phyloP scores from a whole-genome alignment of 2,113 vertebrate genomes.

The Channa argus region DNA sequence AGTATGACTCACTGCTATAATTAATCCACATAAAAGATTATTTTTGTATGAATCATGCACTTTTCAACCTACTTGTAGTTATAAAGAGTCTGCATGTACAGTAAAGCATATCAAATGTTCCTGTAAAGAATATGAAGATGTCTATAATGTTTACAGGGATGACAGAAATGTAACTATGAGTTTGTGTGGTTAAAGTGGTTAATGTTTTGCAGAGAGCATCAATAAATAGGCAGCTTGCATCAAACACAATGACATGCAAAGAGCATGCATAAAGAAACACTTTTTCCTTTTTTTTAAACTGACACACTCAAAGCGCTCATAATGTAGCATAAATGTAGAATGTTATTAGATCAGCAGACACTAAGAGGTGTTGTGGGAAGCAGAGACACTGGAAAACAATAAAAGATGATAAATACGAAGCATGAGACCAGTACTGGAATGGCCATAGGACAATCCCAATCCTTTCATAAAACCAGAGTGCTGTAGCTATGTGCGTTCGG shows the following conservation, averaged over 20 bases:
- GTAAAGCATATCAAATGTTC: not conserved
- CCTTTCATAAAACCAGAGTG: constrained; percentile 1
- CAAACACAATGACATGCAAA: constrained; percentile 9
- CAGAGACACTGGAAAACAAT: constrained; percentile 4
- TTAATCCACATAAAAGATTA: constrained; percentile 35
- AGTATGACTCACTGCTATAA: constrained; percentile 41
- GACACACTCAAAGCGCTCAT: not conserved
- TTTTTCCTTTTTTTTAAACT: not conserved
- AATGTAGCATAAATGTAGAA: not conserved
- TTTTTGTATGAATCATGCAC: constrained; percentile 17
- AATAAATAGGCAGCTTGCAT: not conserved
- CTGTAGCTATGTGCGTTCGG: not conserved
- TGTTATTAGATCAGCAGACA: not conserved
- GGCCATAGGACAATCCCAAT: not conserved
- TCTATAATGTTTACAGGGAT: not conserved
- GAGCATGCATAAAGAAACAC: constrained; percentile 8
- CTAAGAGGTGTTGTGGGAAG: not conserved
- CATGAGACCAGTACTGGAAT: not conserved
- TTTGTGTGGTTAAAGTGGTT: not conserved
- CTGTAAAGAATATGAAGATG: not conserved
- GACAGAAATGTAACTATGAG: not conserved
- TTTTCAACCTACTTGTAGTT: constrained; percentile 3
- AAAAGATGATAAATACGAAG: constrained; percentile 24
- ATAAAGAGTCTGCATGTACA: not conserved
- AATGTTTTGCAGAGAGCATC: not conserved